These are phyloP conservation scores for Pararge aegeria DNA, from an alignment of 1,140 invertebrate species.

Conservation along the genomic window DNA sequence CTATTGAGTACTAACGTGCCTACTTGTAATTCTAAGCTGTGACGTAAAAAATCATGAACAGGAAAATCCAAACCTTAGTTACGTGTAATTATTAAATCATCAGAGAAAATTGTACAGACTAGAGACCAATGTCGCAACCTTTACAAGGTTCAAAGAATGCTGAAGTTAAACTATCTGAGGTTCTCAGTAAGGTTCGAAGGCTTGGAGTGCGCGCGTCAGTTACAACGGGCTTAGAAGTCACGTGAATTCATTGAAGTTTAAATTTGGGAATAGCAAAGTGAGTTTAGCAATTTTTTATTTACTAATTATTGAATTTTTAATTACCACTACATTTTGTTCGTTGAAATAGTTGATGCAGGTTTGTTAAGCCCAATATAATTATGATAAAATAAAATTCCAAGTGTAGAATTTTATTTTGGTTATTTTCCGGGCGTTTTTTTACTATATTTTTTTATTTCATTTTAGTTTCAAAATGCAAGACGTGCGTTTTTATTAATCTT, in stretches of 20 bases:
- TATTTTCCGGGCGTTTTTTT: too few species aligned
- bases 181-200: conserved; percentile 7
- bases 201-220: neutral
- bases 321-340: too few species aligned
- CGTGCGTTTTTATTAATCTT: too few species aligned
- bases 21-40: neutral
- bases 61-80: neutral
- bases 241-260: conserved; percentile 6
- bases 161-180: neutral
- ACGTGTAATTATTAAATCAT: neutral
- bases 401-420: too few species aligned
- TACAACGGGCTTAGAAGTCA: neutral
- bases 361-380: too few species aligned
- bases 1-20: neutral
- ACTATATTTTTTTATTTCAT: too few species aligned
- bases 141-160: conserved; percentile 17
- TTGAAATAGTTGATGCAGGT: too few species aligned
- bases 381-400: too few species aligned
- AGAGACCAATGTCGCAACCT: conserved; percentile 27
- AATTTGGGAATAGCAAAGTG: neutral
- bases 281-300: neutral
- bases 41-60: neutral
- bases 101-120: neutral
- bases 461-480: too few species aligned
- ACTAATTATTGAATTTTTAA: neutral